Conservation (phyloP, 2,797 vertebrate genomes). For the Xerus rutilus region DNA sequence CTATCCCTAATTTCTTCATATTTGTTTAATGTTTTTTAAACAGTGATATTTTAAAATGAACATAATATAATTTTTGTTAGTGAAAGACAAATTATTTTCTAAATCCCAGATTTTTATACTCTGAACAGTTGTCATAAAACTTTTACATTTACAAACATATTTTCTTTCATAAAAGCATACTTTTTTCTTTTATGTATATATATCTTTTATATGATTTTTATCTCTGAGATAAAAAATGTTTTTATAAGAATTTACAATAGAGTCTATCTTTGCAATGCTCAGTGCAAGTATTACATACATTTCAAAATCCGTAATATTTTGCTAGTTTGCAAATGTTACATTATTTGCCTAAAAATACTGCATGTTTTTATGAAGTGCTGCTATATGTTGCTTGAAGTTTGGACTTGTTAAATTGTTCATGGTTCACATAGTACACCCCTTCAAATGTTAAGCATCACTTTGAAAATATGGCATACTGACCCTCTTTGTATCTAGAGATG, state of each 20-base stretch:
- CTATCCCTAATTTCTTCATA: not conserved
- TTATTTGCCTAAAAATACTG: conserved; percentile 81
- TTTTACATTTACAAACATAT: conserved; percentile 87
- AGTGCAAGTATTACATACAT: conserved; percentile 81
- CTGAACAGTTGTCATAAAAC: conserved; percentile 85
- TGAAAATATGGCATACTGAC: conserved; percentile 71
- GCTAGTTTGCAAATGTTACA: conserved; percentile 78
- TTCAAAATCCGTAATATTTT: conserved; percentile 82
- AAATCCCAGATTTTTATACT: conserved; percentile 87
- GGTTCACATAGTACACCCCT: conserved; percentile 57
- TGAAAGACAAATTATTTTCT: conserved; percentile 61
- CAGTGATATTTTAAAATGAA: conserved; percentile 80
- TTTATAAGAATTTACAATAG: conserved; percentile 85
- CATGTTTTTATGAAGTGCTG: conserved; percentile 77
- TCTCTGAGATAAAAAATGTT: conserved; percentile 85
- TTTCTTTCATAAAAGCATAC: conserved; percentile 87
- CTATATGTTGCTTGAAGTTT: conserved; percentile 67
- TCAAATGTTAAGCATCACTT: conserved; percentile 65
- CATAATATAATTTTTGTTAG: conserved; percentile 78
- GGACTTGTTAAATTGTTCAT: conserved; percentile 70
- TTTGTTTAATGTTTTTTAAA: conserved; percentile 34
- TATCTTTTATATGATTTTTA: conserved; percentile 67
- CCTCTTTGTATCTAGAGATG: conserved; percentile 76
- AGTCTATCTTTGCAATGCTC: conserved; percentile 81
- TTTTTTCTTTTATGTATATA: conserved; percentile 87